phyloP scores from a whole-genome alignment of 2,113 vertebrate species.

The Cromileptes altivelis region DNA sequence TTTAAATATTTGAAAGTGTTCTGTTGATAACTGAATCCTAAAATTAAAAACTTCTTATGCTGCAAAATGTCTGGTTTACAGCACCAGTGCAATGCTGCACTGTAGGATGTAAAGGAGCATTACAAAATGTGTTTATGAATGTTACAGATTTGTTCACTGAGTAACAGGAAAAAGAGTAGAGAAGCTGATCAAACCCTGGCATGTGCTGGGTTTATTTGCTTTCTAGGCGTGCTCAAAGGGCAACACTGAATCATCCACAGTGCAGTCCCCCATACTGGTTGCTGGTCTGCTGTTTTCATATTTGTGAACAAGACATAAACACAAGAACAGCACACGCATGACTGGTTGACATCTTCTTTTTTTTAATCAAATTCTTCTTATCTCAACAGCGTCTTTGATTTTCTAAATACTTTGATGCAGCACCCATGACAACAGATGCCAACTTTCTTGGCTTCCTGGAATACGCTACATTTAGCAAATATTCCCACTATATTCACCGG shows the following conservation, averaged over 20 bases:
- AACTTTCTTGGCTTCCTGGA: slow-evolving; percentile 45
- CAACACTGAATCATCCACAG: slow-evolving; percentile 40
- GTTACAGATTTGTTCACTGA: background rate
- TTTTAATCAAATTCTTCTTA: slow-evolving; percentile 63
- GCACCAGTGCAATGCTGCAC: background rate
- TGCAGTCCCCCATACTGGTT: background rate
- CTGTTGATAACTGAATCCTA: background rate
- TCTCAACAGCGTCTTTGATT: slow-evolving; percentile 65
- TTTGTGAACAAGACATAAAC: background rate
- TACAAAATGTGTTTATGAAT: background rate
- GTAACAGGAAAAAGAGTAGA: background rate
- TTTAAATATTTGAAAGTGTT: background rate
- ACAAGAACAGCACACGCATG: slow-evolving; percentile 30
- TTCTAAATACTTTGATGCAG: slow-evolving; percentile 58
- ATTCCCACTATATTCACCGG: slow-evolving; percentile 46
- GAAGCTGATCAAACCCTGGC: slow-evolving; percentile 1
- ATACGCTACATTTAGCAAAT: slow-evolving; percentile 60
- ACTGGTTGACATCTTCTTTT: slow-evolving; percentile 54
- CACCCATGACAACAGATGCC: slow-evolving; percentile 50
- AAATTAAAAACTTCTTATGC: background rate
- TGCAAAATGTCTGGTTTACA: background rate
- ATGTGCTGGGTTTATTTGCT: slow-evolving; percentile 40
- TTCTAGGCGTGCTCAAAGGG: slow-evolving; percentile 43
- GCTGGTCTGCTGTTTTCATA: background rate
- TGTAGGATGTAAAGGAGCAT: background rate